phyloP scores from a whole-genome alignment of 2,797 vertebrate genomes.

The Astyanax mexicanus region DNA sequence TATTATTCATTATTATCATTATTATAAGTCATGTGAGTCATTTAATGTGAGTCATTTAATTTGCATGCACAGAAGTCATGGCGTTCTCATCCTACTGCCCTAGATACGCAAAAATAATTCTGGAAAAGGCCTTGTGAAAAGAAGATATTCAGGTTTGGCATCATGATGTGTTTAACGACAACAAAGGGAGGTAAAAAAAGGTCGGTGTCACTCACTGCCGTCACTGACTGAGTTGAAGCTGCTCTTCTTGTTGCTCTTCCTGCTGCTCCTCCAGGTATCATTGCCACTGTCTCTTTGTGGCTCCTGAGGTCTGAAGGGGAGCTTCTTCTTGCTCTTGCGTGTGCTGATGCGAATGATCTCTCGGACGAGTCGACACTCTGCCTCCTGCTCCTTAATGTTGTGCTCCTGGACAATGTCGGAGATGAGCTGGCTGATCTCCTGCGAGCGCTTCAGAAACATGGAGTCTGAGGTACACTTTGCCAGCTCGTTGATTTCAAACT shows the following conservation, averaged over 20 bases:
- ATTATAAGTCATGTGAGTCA: too few species aligned
- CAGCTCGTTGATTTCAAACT: conserved; percentile 95
- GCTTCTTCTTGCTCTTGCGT: conserved; percentile 80
- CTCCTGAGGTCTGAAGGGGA: conserved; percentile 46
- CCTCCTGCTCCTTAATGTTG: conserved; percentile 92
- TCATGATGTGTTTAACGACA: not conserved
- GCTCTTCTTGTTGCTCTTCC: conserved; percentile 57
- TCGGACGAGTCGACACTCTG: conserved; percentile 90
- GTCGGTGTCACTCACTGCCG: conserved; percentile 80
- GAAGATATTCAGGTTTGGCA: not conserved
- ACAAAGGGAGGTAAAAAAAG: not conserved
- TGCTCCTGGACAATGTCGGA: conserved; percentile 94
- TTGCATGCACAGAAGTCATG: too few species aligned
- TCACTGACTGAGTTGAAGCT: conserved; percentile 82
- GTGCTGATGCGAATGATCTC: conserved; percentile 98
- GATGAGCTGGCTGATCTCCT: conserved; percentile 93
- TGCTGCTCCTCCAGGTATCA: conserved; percentile 89
- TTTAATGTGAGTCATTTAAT: too few species aligned
- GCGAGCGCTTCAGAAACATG: conserved; percentile 92
- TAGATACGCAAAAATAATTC: not conserved
- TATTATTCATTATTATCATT: too few species aligned
- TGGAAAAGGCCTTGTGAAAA: not conserved
- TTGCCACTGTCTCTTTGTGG: conserved; percentile 90
- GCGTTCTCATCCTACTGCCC: too few species aligned
- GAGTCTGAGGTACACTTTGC: conserved; percentile 95